Evolutionary conservation across 1,140 invertebrate species (phyloP).

Genomic region (Watersipora subatra): DNA sequence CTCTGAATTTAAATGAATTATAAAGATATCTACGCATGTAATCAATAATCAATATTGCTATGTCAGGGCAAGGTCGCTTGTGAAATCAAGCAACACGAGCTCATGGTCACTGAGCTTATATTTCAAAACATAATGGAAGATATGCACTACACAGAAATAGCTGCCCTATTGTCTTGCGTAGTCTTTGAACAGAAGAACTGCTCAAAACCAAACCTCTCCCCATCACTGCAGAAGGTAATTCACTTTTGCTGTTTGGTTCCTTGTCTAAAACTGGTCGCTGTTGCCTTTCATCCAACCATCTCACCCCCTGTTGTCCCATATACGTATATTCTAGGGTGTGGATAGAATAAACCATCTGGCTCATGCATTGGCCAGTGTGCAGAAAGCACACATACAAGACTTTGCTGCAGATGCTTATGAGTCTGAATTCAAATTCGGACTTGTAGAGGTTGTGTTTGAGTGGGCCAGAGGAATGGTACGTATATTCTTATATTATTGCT

Average conservation of each 20-base stretch:
- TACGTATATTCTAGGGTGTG: conserved; percentile 50
- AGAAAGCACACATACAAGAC: conserved; percentile 45
- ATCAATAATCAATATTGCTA: too few relatives aligned
- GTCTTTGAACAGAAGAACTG: conserved; percentile 73
- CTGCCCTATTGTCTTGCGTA: conserved; percentile 73
- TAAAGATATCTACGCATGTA: too few relatives aligned
- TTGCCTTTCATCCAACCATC: background rate
- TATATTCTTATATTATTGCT: too few relatives aligned
- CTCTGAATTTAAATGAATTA: too few relatives aligned
- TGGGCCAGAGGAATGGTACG: conserved; percentile 73
- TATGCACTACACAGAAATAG: conserved; percentile 75
- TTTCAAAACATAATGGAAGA: conserved; percentile 77
- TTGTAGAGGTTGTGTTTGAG: conserved; percentile 84
- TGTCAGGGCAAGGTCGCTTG: conserved; percentile 71
- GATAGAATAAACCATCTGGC: conserved; percentile 44
- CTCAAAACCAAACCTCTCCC: conserved; percentile 31
- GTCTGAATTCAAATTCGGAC: conserved; percentile 70
- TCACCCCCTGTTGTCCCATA: too few relatives aligned
- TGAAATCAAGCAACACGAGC: conserved; percentile 80
- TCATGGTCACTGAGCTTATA: conserved; percentile 90
- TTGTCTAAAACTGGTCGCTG: background rate
- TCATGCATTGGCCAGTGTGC: conserved; percentile 43
- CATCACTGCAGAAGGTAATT: conserved; percentile 22
- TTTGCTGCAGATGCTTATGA: conserved; percentile 43
- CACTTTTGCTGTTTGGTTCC: background rate